Evolutionary conservation across 1,140 invertebrate genomes (phyloP).

Genomic region (Trichoplusia ni): DNA sequence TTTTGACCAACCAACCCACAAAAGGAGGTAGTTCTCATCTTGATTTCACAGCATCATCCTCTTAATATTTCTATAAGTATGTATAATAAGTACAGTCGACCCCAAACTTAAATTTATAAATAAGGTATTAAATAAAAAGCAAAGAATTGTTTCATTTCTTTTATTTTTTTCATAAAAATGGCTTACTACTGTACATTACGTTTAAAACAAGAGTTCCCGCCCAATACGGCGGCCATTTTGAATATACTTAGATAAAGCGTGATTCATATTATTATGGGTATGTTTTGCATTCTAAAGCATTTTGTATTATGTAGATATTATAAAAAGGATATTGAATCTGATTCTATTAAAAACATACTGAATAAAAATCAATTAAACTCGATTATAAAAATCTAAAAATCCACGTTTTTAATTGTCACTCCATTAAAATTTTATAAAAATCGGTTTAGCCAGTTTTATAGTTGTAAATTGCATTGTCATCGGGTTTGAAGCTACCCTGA

Average conservation of each 20-base stretch:
- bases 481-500: too few relatives aligned
- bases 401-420: too few relatives aligned
- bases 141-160: slow-evolving; percentile 1
- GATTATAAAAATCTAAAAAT: too few relatives aligned
- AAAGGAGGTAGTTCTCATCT: too few relatives aligned
- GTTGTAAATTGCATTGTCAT: too few relatives aligned
- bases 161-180: slow-evolving; percentile 33
- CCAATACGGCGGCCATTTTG: slow-evolving; percentile 26
- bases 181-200: slow-evolving; percentile 25
- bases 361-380: too few relatives aligned
- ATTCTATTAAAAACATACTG: too few relatives aligned
- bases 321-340: background rate
- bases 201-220: slow-evolving; percentile 18
- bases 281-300: slow-evolving; percentile 11
- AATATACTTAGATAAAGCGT: slow-evolving; percentile 18
- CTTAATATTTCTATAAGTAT: too few relatives aligned
- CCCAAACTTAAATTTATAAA: background rate
- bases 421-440: too few relatives aligned
- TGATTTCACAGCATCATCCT: too few relatives aligned
- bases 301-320: background rate
- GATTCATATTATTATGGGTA: slow-evolving; percentile 20
- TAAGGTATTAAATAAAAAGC: slow-evolving; percentile 18
- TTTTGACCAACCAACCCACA: too few relatives aligned
- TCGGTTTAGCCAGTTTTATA: too few relatives aligned
- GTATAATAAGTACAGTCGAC: background rate